Conservation (phyloP, 35 echinoderm and acorn worm genomes). For the Ophioderma brevispina region DNA sequence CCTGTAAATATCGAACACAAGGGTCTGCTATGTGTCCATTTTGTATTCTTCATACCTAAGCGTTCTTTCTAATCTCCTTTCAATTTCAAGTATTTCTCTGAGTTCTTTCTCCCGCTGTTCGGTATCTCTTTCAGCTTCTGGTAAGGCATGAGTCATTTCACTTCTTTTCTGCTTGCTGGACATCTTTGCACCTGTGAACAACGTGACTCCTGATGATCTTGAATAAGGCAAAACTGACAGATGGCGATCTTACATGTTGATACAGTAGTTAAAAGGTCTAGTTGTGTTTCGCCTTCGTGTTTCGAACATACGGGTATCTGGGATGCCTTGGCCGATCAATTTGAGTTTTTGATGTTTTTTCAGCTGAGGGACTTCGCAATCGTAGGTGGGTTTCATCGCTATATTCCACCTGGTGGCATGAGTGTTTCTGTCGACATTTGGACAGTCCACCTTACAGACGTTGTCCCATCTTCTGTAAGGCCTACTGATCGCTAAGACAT, state of each 20-base stretch:
- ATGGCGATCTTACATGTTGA: not conserved
- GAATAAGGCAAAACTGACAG: slow-evolving; percentile 3
- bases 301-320: not conserved
- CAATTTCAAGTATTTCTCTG: not conserved
- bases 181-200: not conserved
- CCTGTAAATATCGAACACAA: not conserved
- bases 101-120: not conserved
- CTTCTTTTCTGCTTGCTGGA: not conserved
- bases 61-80: not conserved
- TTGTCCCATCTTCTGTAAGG: not conserved
- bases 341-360: not conserved
- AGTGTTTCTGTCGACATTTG: not conserved
- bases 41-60: not conserved
- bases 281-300: not conserved
- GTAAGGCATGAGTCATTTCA: not conserved
- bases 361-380: not conserved
- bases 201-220: not conserved
- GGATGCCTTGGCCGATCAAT: not conserved
- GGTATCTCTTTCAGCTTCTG: not conserved
- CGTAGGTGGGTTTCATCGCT: not conserved
- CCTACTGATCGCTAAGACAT: not conserved
- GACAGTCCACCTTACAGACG: not conserved
- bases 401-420: not conserved
- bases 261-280: not conserved
- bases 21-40: not conserved